Conservation (phyloP, 2,113 vertebrate genomes). For the Accipiter cooperii region DNA sequence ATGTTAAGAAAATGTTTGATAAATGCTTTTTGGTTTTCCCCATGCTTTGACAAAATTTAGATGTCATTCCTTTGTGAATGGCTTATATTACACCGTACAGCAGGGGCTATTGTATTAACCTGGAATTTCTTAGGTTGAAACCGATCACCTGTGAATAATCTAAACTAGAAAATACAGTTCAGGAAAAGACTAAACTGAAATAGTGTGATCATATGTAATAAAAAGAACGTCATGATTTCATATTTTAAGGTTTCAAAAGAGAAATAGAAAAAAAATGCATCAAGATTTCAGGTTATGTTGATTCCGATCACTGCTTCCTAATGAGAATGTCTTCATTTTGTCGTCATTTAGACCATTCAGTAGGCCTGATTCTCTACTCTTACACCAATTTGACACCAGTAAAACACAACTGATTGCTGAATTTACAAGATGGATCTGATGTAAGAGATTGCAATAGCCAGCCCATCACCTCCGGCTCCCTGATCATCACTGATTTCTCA, state of each 20-base stretch:
- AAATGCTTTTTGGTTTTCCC: not conserved
- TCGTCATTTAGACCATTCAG: not conserved
- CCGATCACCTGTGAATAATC: not conserved
- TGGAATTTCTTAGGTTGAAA: not conserved
- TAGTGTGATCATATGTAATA: not conserved
- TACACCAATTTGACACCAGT: not conserved
- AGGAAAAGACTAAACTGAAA: not conserved
- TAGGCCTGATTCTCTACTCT: not conserved
- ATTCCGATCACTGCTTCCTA: not conserved
- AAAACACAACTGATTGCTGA: not conserved
- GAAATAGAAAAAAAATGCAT: not conserved
- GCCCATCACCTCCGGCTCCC: not conserved
- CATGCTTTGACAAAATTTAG: not conserved
- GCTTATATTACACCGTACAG: not conserved
- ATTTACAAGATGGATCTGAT: not conserved
- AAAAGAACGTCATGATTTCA: not conserved
- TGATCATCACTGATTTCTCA: not conserved
- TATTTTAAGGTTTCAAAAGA: not conserved
- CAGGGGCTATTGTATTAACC: not conserved
- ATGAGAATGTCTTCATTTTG: not conserved
- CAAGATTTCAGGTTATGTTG: not conserved
- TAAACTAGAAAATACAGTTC: not conserved
- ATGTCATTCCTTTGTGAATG: not conserved
- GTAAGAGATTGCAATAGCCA: not conserved
- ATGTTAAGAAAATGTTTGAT: not conserved